Conservation (phyloP, 2,888 invertebrate species). For the Machimus rusticus region DNA sequence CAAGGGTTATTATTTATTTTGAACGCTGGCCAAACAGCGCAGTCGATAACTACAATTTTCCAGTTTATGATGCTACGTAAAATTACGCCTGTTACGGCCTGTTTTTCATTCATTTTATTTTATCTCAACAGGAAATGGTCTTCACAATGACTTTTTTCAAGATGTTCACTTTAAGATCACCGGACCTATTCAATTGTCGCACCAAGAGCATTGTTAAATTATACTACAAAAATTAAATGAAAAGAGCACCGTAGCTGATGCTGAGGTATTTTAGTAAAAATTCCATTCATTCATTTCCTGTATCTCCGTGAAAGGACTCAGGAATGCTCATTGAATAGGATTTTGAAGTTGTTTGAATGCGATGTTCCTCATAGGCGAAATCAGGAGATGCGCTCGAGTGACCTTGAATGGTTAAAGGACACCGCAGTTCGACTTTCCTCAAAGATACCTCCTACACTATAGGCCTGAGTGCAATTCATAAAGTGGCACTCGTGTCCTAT, state of each 20-base stretch:
- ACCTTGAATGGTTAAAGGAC: neutral
- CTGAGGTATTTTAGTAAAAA: neutral
- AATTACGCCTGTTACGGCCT: neutral
- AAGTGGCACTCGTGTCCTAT: neutral
- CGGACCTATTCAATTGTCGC: neutral
- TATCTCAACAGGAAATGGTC: neutral
- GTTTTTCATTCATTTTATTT: neutral
- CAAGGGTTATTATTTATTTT: neutral
- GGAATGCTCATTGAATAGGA: neutral
- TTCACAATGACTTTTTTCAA: neutral
- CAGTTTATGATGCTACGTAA: neutral
- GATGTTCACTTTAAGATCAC: neutral
- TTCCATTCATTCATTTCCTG: slow-evolving; percentile 16
- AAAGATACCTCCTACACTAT: neutral
- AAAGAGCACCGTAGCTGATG: neutral
- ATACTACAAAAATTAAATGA: neutral
- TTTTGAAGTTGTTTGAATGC: neutral
- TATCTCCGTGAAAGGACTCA: neutral
- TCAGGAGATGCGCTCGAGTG: neutral
- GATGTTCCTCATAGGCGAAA: neutral
- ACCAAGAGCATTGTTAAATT: neutral
- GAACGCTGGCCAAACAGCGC: neutral
- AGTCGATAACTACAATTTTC: neutral
- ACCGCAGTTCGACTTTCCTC: neutral
- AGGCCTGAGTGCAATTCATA: neutral